Percentiles rank a stretch among this genome's conserved stretches.
phyloP scores from a whole-genome alignment of 2,888 invertebrate species.

The Bursaphelenchus okinawaensis region DNA sequence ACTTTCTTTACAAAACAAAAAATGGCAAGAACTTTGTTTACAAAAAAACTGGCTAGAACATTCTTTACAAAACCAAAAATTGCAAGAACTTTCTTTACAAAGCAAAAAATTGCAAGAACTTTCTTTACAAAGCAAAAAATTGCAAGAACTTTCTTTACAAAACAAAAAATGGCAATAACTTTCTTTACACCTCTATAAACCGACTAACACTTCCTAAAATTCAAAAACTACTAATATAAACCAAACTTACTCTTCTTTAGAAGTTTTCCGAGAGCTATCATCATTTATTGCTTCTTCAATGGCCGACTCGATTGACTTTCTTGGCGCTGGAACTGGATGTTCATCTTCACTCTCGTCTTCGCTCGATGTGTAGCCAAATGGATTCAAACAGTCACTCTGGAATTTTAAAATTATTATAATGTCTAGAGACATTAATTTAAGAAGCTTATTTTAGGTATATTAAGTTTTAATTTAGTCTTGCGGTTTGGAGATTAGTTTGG shows the following conservation, averaged over 20 bases:
- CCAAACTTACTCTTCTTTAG: slow-evolving; percentile 4
- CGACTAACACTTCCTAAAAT: no score
- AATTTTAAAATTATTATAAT: no score
- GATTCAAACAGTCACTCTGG: slow-evolving; percentile 13
- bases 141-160: no score
- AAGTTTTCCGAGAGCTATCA: neutral
- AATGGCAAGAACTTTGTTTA: no score
- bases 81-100: no score
- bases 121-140: neutral
- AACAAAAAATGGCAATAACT: neutral
- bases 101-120: neutral
- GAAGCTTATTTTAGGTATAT: no score
- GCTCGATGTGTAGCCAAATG: slow-evolving; percentile 4
- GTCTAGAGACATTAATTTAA: no score
- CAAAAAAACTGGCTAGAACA: no score
- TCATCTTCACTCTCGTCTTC: slow-evolving; percentile 8
- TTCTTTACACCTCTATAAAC: neutral
- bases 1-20: neutral
- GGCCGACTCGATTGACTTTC: neutral
- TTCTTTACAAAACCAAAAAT: no score
- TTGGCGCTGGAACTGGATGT: slow-evolving; percentile 5
- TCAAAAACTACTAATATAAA: no score
- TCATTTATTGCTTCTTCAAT: neutral
- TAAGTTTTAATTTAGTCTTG: no score
- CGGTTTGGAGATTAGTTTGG: no score